phyloP scores from a whole-genome alignment of 1,140 invertebrate genomes.

The Meloidogyne exigua region DNA sequence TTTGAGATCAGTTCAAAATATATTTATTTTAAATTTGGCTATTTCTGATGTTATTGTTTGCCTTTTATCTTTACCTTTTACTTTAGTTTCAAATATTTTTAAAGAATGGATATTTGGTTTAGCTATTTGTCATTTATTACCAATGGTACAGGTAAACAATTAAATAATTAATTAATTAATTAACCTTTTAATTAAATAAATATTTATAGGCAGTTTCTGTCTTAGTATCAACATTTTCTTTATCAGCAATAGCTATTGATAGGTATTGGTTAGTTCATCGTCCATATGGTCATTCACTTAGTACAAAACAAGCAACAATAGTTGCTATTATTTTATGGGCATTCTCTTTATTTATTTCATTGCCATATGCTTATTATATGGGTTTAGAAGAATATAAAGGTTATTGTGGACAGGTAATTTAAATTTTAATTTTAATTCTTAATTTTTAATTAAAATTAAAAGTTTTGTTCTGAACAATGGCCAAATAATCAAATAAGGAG shows the following conservation, averaged over 20 bases:
- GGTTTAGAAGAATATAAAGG: constrained; percentile 53
- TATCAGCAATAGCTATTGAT: constrained; percentile 60
- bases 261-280: constrained; percentile 60
- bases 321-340: constrained; percentile 58
- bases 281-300: constrained; percentile 53
- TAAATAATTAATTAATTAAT: constrained; percentile 6
- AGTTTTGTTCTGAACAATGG: constrained; percentile 61
- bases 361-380: constrained; percentile 64
- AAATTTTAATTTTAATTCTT: no score
- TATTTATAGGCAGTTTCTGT: constrained; percentile 50
- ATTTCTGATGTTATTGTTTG: constrained; percentile 90
- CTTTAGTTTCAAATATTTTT: constrained; percentile 69
- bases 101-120: constrained; percentile 64
- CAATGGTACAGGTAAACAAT: constrained; percentile 58
- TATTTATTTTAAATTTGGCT: constrained; percentile 93
- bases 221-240: constrained; percentile 57
- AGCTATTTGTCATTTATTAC: constrained; percentile 63
- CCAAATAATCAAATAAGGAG: constrained; percentile 44
- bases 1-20: constrained; percentile 82
- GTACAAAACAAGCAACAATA: constrained; percentile 36
- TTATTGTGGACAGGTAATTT: constrained; percentile 36
- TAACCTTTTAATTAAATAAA: constrained; percentile 9
- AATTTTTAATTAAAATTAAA: not conserved
- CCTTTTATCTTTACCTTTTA: constrained; percentile 88
- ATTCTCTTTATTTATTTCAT: constrained; percentile 56